These are phyloP conservation scores for Carlito syrichta DNA, from an alignment of 2,113 vertebrate species.

Conservation along the genomic window DNA sequence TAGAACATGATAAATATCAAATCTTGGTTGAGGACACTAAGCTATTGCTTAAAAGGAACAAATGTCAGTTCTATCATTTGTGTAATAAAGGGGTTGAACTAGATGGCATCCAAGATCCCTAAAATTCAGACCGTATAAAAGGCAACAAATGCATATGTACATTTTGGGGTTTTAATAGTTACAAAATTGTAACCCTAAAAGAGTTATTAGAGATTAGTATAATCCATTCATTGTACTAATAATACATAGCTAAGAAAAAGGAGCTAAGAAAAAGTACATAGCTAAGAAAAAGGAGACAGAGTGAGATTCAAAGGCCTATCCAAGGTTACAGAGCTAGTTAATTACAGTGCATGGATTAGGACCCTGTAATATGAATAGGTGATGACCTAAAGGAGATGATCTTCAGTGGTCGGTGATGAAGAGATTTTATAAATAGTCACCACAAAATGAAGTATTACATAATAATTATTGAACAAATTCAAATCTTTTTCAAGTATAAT, in stretches of 20 bases:
- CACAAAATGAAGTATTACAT: not conserved
- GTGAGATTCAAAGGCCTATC: not conserved
- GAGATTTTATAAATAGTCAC: not conserved
- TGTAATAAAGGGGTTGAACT: not conserved
- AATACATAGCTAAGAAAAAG: constrained; percentile 14
- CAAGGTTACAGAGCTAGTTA: not conserved
- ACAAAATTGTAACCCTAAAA: not conserved
- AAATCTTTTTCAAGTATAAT: not conserved
- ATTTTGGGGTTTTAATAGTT: not conserved
- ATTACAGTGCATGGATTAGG: not conserved
- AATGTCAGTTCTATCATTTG: constrained; percentile 7
- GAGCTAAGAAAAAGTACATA: constrained; percentile 18
- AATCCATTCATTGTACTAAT: not conserved
- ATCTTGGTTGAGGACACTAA: not conserved
- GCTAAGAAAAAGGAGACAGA: not conserved
- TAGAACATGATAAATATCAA: constrained; percentile 3
- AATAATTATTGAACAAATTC: not conserved
- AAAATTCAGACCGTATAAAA: not conserved
- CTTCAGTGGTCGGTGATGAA: not conserved
- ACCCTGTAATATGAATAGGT: not conserved
- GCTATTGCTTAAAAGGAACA: not conserved
- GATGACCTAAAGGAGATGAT: not conserved
- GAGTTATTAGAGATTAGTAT: not conserved
- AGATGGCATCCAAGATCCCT: not conserved
- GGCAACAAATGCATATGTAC: not conserved